Conservation (phyloP, 2,113 vertebrate genomes). For the Lipotes vexillifer region DNA sequence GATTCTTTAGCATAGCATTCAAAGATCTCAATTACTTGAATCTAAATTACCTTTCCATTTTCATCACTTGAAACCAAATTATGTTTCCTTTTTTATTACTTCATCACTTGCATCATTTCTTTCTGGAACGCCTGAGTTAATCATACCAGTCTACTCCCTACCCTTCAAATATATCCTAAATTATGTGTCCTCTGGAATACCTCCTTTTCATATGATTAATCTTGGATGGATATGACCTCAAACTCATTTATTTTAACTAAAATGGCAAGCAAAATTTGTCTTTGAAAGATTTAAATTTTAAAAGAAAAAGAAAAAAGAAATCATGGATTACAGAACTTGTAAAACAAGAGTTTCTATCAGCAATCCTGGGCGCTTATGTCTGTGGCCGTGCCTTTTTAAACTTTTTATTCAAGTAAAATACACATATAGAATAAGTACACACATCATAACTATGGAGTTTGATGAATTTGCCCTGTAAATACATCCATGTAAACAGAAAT, state of each 20-base stretch:
- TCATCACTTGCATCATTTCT: not conserved
- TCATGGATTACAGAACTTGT: not conserved
- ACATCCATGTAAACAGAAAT: not conserved
- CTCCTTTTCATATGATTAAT: not conserved
- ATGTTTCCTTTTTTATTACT: not conserved
- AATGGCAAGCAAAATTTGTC: not conserved
- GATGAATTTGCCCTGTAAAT: not conserved
- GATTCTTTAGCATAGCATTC: not conserved
- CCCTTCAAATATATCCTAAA: not conserved
- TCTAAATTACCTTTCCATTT: constrained; percentile 22
- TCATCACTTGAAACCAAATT: constrained; percentile 7
- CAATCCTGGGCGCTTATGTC: not conserved
- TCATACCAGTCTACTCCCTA: not conserved
- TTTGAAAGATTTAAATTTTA: not conserved
- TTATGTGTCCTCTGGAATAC: not conserved
- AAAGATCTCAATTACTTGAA: not conserved
- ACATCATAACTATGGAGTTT: not conserved
- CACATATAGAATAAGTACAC: not conserved
- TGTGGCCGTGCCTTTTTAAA: not conserved
- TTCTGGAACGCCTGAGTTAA: not conserved
- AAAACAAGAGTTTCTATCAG: not conserved
- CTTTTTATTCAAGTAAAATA: not conserved
- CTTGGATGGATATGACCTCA: not conserved
- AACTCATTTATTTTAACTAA: not conserved
- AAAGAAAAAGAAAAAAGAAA: not conserved